Evolutionary conservation across 1,140 invertebrate species (phyloP), one percentile per base, ranked within the genome.

Genomic region (Bombus consobrinus): DNA sequence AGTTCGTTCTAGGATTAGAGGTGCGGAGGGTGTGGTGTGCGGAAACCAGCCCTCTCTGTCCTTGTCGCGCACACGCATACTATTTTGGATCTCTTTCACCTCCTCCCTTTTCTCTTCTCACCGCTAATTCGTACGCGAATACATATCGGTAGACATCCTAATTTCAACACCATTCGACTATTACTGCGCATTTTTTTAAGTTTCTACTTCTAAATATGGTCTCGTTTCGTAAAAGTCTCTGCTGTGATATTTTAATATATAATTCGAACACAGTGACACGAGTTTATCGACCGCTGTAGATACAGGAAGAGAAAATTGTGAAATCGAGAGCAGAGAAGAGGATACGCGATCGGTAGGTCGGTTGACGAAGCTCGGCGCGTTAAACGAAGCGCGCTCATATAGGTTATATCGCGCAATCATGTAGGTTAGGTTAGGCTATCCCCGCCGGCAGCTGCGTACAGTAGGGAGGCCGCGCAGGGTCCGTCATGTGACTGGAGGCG

Each of bases 401-500:
- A 88, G 43, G 72, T 87, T 83, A 72, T 74, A 73, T 66, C 72
- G 72, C 39, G 39, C 37, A 28, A 37, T 34, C 8, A 39, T 32
- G 76, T 62, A 77, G 79, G 85, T 90, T 90, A 85, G 88, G 88
- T 72, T 89, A 78, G 69, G 34, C n/a, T 74, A 82, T 76, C 84
- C 68, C 86, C 84, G 79, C 32, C 78, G 80, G 83, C 78, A 57
- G 85, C 74, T 81, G 75, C 83, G 87, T 89, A 85, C 81, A 87
- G 91, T 90, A 88, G 91, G 88, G 91, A 90, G 91, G 81, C 86
- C 89, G 91, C 89, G 88, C 89, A 90, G 89, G 76, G 80, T 90
- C 86, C 91, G 93, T 93, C 92, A 89, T 91, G 93, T 91, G 91
- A 94, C 94, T 94, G 92, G 93, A 94, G 94, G 94, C 94, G 94